Evolutionary conservation across 2,113 vertebrate genomes (phyloP).

Genomic region (Eulacestoma nigropectus): DNA sequence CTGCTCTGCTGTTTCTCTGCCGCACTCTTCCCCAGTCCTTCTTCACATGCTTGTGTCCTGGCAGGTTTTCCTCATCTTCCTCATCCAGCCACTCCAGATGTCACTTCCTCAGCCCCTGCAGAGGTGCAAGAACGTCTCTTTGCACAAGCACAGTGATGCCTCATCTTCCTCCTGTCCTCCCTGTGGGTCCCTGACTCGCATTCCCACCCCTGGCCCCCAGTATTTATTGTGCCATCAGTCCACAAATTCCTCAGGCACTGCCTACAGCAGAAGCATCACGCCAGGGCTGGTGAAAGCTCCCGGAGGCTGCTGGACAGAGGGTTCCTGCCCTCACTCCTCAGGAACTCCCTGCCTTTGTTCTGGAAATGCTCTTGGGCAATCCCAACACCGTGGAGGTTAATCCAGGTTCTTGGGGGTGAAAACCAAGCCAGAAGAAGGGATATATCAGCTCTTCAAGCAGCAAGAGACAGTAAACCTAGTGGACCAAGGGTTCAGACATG

Average conservation of each 20-base stretch:
- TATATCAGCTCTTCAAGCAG: neutral
- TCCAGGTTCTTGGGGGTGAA: neutral
- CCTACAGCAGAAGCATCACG: neutral
- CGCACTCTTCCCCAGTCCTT: neutral
- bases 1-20: neutral
- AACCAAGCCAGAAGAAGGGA: neutral
- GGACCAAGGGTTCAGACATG: neutral
- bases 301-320: neutral
- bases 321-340: neutral
- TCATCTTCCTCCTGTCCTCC: neutral
- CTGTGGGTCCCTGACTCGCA: neutral
- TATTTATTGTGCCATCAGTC: no score
- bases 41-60: neutral
- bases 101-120: neutral
- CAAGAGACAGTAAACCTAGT: neutral
- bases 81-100: neutral
- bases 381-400: neutral
- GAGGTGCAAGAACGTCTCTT: neutral
- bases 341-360: neutral
- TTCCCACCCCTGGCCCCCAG: neutral
- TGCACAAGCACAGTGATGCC: rapidly evolving
- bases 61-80: neutral
- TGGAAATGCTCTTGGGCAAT: neutral
- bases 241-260: rapidly evolving
- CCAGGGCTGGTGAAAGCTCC: neutral